Evolutionary conservation across 2,888 invertebrate genomes (phyloP).

Genomic region (Clepsis dumicolana): DNA sequence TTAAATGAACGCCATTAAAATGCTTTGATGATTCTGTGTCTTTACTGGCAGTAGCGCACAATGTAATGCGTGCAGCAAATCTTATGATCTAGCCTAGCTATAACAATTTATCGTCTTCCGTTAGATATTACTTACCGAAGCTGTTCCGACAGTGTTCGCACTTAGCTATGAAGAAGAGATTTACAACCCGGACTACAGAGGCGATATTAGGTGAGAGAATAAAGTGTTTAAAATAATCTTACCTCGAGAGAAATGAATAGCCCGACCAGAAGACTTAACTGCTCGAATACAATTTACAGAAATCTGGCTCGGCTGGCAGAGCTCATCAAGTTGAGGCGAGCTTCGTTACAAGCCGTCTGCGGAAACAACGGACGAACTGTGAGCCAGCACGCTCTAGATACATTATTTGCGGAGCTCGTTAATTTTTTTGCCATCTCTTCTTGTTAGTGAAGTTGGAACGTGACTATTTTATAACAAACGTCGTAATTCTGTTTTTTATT

Average conservation of each 20-base stretch:
- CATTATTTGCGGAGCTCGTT: slow-evolving; percentile 60
- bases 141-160: slow-evolving; percentile 14
- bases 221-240: slow-evolving; percentile 13
- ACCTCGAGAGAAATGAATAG: not conserved
- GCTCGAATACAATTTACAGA: not conserved
- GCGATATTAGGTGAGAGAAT: not conserved
- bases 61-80: slow-evolving; percentile 23
- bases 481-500: slow-evolving; percentile 1
- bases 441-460: slow-evolving; percentile 56
- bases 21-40: slow-evolving; percentile 26
- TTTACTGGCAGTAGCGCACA: slow-evolving; percentile 21
- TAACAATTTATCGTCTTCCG: slow-evolving; percentile 52
- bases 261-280: not conserved
- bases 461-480: slow-evolving; percentile 44
- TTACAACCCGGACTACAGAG: not conserved
- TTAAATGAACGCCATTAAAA: slow-evolving; percentile 49
- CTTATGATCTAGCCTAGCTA: slow-evolving; percentile 43
- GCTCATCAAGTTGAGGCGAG: slow-evolving; percentile 17
- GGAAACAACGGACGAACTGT: slow-evolving; percentile 55
- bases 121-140: slow-evolving; percentile 10
- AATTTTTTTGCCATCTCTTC: slow-evolving; percentile 59
- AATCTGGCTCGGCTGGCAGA: slow-evolving; percentile 15
- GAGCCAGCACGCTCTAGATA: slow-evolving; percentile 59
- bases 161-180: slow-evolving; percentile 6
- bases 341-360: slow-evolving; percentile 42